A percentile compares a stretch with the other conserved stretches of the same genome.
Conservation (phyloP, 2,113 vertebrate genomes). For the Mesocricetus auratus region DNA sequence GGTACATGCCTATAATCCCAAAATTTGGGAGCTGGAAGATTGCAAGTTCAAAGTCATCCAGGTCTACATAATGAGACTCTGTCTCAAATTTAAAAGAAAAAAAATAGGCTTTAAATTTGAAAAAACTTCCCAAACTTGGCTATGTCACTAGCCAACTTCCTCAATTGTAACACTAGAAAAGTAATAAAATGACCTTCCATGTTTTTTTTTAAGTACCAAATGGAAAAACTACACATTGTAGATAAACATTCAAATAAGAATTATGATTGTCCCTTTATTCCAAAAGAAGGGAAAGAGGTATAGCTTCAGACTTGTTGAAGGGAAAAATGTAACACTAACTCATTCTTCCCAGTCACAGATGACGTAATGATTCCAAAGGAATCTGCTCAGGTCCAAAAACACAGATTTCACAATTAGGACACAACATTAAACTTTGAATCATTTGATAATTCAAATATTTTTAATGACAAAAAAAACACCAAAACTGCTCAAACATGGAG, state of each 20-base stretch:
- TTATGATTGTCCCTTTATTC: background rate
- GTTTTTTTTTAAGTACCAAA: conserved; percentile 40
- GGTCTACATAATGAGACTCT: background rate
- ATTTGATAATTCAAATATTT: conserved; percentile 73
- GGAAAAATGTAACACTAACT: conserved; percentile 12
- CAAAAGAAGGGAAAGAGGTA: background rate
- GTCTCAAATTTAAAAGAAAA: background rate
- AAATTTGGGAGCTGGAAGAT: background rate
- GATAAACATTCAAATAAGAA: conserved; percentile 51
- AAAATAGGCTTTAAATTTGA: conserved; percentile 11
- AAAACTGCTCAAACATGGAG: conserved; percentile 84
- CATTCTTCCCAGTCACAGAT: conserved; percentile 49
- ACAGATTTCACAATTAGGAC: conserved; percentile 76
- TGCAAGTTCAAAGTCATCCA: background rate
- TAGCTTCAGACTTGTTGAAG: conserved; percentile 35
- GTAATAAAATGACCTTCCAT: conserved; percentile 1
- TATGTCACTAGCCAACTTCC: conserved; percentile 43
- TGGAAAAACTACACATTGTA: conserved; percentile 9
- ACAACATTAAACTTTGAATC: conserved; percentile 69
- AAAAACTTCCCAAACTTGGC: conserved; percentile 7
- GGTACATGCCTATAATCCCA: background rate
- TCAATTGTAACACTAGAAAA: conserved; percentile 14
- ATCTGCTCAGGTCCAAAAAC: conserved; percentile 59
- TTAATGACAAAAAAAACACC: conserved; percentile 58
- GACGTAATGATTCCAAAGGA: conserved; percentile 80